These are phyloP conservation scores for Drosophila putrida DNA, from an alignment of 2,888 invertebrate species.

Conservation along the genomic window DNA sequence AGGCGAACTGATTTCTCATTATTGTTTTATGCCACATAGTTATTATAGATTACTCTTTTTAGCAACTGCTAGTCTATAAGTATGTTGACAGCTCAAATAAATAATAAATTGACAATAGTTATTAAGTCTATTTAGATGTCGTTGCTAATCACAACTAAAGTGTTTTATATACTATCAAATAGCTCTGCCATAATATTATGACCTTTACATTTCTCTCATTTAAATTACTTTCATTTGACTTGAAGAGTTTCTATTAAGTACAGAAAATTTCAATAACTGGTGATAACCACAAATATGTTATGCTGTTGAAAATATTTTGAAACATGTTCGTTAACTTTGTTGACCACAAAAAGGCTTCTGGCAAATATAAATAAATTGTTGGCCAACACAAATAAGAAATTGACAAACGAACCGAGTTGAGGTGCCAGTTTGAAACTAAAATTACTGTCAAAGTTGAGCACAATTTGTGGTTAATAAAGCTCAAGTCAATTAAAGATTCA, in stretches of 20 bases:
- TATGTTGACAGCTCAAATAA: too few relatives aligned
- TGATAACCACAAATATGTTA: conserved; percentile 24
- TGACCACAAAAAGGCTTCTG: conserved; percentile 9
- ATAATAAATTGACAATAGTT: too few relatives aligned
- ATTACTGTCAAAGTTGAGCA: conserved; percentile 15
- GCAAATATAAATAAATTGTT: conserved; percentile 23
- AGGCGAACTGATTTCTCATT: too few relatives aligned
- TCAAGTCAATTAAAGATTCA: conserved; percentile 17
- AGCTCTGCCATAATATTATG: too few relatives aligned
- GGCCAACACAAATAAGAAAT: not conserved
- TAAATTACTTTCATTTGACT: not conserved
- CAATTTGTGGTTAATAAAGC: conserved; percentile 30
- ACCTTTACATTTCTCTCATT: not conserved
- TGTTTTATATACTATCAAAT: too few relatives aligned
- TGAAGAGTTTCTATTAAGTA: not conserved
- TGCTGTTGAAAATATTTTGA: not conserved
- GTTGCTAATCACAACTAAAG: too few relatives aligned
- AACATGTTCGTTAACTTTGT: conserved; percentile 9
- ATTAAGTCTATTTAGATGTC: too few relatives aligned
- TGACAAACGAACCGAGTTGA: not conserved
- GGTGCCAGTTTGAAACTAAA: not conserved
- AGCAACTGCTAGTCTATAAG: too few relatives aligned
- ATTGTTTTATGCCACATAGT: too few relatives aligned
- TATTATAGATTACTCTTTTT: too few relatives aligned
- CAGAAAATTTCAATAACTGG: conserved; percentile 4